These are phyloP conservation scores for Yoshiicerus persimilis DNA, from an alignment of 1,140 invertebrate genomes.

Conservation along the genomic window DNA sequence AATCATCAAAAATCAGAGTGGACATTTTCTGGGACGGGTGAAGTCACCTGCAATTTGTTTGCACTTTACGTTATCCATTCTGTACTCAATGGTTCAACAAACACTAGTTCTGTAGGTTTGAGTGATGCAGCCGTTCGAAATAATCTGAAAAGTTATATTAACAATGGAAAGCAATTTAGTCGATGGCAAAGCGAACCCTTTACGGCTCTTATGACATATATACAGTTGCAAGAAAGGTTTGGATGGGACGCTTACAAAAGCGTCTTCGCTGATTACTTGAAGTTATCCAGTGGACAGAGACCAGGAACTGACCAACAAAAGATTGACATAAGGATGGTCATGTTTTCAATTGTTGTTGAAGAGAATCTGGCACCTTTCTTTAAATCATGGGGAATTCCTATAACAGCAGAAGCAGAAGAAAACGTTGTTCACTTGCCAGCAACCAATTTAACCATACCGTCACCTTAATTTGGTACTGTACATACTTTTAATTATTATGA, in stretches of 20 bases:
- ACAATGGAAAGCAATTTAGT: neutral
- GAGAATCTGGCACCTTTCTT: constrained; percentile 33
- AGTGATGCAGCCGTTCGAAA: neutral
- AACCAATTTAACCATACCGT: neutral
- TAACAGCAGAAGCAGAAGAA: neutral
- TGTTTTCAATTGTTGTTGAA: constrained; percentile 7
- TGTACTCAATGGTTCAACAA: too few relatives aligned
- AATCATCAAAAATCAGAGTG: neutral
- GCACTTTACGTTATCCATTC: neutral
- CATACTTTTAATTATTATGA: too few relatives aligned
- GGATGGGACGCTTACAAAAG: constrained; percentile 32
- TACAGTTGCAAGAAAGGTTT: constrained; percentile 27
- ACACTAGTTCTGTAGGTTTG: neutral
- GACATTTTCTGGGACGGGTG: neutral
- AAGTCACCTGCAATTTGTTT: neutral
- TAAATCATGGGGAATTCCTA: neutral
- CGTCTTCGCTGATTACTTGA: constrained; percentile 18
- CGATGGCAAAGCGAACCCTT: neutral
- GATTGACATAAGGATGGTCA: neutral
- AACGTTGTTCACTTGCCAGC: neutral
- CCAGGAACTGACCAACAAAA: neutral
- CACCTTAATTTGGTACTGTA: too few relatives aligned
- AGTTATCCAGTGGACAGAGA: neutral
- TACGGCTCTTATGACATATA: constrained; percentile 5
- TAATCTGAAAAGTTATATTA: neutral